phyloP scores from a whole-genome alignment of 1,140 invertebrate species.

The Latrodectus geometricus region DNA sequence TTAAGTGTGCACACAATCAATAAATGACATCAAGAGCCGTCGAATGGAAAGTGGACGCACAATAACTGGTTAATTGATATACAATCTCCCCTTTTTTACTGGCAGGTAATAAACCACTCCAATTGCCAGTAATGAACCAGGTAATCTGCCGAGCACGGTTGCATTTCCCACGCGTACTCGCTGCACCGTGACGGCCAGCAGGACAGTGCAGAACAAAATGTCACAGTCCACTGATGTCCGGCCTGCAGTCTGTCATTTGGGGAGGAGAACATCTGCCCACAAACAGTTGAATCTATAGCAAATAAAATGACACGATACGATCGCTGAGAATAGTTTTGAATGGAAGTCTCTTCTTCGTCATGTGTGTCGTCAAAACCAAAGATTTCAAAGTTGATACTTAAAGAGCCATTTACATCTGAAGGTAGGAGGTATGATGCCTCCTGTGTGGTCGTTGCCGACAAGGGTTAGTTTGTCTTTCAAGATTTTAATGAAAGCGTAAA shows the following conservation, averaged over 20 bases:
- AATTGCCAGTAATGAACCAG: conserved; percentile 1
- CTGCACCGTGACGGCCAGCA: not conserved
- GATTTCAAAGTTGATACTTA: not conserved
- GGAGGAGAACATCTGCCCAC: not conserved
- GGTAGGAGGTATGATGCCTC: not conserved
- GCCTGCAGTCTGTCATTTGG: not conserved
- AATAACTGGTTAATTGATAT: not conserved
- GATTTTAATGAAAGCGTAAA: not conserved
- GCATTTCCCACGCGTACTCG: not conserved
- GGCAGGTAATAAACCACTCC: not conserved
- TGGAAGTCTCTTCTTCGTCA: not conserved
- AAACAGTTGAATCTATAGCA: not conserved
- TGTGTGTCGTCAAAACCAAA: not conserved
- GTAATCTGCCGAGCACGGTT: not conserved
- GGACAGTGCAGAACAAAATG: not conserved
- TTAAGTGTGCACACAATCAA: too few relatives aligned
- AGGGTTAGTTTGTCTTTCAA: not conserved
- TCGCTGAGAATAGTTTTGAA: not conserved
- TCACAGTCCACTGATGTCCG: not conserved
- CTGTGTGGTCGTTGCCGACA: not conserved
- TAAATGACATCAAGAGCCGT: not conserved
- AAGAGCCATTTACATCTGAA: not conserved
- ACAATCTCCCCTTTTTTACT: not conserved
- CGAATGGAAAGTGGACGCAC: not conserved
- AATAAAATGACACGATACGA: not conserved